Evolutionary conservation across 1,140 invertebrate species (phyloP).

Genomic region (Drosophila orosa): DNA sequence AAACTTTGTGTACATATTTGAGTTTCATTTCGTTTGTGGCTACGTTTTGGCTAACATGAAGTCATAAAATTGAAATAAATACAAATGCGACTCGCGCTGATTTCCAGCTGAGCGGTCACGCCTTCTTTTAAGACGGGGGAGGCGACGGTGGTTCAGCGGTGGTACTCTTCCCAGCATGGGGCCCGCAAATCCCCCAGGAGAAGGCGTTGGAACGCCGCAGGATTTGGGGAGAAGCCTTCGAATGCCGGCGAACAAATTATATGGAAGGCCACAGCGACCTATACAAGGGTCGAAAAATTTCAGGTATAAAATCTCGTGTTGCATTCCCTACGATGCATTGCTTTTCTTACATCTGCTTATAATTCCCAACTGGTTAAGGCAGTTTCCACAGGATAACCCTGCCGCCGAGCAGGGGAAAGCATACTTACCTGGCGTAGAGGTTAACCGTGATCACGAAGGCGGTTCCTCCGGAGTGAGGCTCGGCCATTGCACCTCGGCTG

Average conservation of each 20-base stretch:
- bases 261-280: background rate
- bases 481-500: conserved; percentile 63
- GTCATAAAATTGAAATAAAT: conserved; percentile 83
- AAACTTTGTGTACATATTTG: conserved; percentile 81
- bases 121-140: conserved; percentile 34
- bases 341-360: background rate
- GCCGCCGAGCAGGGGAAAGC: conserved; percentile 48
- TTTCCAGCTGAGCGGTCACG: conserved; percentile 67
- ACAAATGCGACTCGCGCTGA: conserved; percentile 66
- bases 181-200: conserved; percentile 57
- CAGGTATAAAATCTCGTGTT: background rate
- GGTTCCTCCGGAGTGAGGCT: conserved; percentile 88
- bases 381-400: background rate
- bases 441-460: conserved; percentile 88
- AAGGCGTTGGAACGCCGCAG: conserved; percentile 2
- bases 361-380: conserved; percentile 59
- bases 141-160: conserved; percentile 1
- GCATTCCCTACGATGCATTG: background rate
- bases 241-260: conserved; percentile 20
- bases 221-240: background rate
- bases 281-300: background rate
- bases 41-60: conserved; percentile 74
- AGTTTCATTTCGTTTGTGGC: conserved; percentile 81
- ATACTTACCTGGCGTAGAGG: conserved; percentile 87
- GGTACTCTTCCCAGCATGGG: conserved; percentile 26